Conservation (phyloP, 2,888 invertebrate genomes). For the Branchipolynoe longqiensis region DNA sequence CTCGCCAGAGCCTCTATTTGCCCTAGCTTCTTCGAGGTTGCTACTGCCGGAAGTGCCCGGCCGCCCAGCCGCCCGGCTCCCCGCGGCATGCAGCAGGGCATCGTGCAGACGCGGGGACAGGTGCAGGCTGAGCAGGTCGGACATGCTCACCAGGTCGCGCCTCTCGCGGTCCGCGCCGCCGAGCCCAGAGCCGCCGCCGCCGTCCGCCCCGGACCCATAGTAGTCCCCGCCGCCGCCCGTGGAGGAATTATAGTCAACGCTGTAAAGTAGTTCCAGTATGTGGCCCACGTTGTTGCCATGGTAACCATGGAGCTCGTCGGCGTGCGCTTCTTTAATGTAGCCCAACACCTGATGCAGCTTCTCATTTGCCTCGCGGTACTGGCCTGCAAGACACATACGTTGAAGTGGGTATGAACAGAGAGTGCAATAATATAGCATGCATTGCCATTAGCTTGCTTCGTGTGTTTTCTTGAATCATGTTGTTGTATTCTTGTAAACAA, state of each 20-base stretch:
- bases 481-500: too few species aligned
- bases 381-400: constrained; percentile 61
- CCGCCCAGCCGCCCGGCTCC: not conserved
- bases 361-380: constrained; percentile 62
- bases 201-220: not conserved
- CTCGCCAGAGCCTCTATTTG: constrained; percentile 7
- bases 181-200: constrained; percentile 21
- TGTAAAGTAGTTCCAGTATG: constrained; percentile 54
- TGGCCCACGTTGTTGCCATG: constrained; percentile 55
- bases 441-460: too few species aligned
- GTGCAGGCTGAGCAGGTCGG: constrained; percentile 42
- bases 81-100: not conserved
- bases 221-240: not conserved
- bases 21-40: not conserved
- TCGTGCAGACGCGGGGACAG: constrained; percentile 41
- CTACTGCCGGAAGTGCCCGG: not conserved
- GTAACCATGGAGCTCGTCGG: constrained; percentile 60
- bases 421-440: not conserved
- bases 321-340: constrained; percentile 63
- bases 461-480: too few species aligned
- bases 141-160: not conserved
- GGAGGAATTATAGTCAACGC: constrained; percentile 43
- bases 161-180: not conserved
- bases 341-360: constrained; percentile 63
- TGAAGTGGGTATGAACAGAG: too few species aligned